phyloP scores from a whole-genome alignment of 2,113 vertebrate genomes.

The Zeus faber region DNA sequence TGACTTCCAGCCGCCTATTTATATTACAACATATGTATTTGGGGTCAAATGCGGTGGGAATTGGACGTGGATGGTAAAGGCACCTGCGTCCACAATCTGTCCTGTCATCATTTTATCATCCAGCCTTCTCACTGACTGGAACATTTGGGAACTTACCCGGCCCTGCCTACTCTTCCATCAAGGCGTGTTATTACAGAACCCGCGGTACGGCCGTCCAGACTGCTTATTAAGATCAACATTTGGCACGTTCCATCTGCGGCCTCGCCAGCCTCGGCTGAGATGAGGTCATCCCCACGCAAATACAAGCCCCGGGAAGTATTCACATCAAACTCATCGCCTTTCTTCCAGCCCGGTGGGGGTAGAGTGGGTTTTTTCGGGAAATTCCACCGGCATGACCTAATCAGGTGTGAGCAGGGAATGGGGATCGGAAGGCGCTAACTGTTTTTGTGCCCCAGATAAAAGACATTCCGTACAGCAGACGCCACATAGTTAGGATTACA shows the following conservation, averaged over 20 bases:
- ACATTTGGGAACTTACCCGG: slow-evolving; percentile 12
- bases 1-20: too few species aligned
- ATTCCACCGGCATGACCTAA: slow-evolving; percentile 47
- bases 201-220: slow-evolving; percentile 18
- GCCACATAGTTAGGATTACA: slow-evolving; percentile 23
- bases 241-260: slow-evolving; percentile 34
- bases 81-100: slow-evolving; percentile 27
- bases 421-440: slow-evolving; percentile 4
- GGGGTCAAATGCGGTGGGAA: slow-evolving; percentile 16
- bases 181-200: slow-evolving; percentile 38
- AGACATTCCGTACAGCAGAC: slow-evolving; percentile 48
- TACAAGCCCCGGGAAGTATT: slow-evolving; percentile 9
- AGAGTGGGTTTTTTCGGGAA: too few species aligned
- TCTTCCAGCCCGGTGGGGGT: slow-evolving; percentile 16
- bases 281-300: slow-evolving; percentile 30
- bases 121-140: not conserved
- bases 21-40: not conserved
- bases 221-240: slow-evolving; percentile 25
- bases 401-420: slow-evolving; percentile 34
- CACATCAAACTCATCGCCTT: slow-evolving; percentile 1
- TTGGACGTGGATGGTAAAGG: not conserved
- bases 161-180: slow-evolving; percentile 15
- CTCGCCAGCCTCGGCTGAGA: slow-evolving; percentile 8
- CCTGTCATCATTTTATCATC: slow-evolving; percentile 16
- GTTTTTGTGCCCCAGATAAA: slow-evolving; percentile 24